Evolutionary conservation across 2,888 invertebrate genomes (phyloP), one percentile per base, ranked within the genome.

Genomic region (Trachelus iudaicus): DNA sequence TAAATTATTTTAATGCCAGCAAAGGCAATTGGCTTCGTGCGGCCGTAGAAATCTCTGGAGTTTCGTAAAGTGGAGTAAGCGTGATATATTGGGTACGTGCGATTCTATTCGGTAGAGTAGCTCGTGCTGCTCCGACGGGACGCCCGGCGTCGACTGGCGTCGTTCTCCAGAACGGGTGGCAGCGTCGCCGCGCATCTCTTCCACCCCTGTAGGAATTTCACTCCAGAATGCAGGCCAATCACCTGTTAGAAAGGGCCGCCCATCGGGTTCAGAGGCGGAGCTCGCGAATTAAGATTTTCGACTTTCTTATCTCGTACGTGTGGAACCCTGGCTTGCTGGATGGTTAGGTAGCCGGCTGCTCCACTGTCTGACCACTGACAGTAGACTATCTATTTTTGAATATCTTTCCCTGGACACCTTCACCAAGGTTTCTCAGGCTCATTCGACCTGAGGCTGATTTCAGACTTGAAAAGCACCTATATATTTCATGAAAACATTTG

Each of bases 251-350:
- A 77, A 87, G 85, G 86, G 80, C 88, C 89, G 89, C 89, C 87
- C 87, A 74, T 84, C 84, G 81, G 80, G 82, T 73, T 77, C 80
- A 82, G 83, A 86, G 90, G 89, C 89, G 91, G 90, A 85, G 85
- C 88, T 85, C 81, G 81, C 86, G 89, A 88, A 90, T 90, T 91
- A 91, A 91, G 91, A 91, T 91, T 91, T 91, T 90, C 89, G 89
- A 89, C 89, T 90, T 90, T 87, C 86, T 86, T 85, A 71, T 13
- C 31, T 71, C 71, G 71, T 71, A 71, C 71, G 23, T 56, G 56
- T 56, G 56, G 56, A 23, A 23, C 23, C 56, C 23, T 23, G 56
- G 56, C 56, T 56, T 23, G 56, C 56, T 23, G 56, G 56, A 56
- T 56, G 56, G 56, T 56, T 56, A 56, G 23, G 15, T 23, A 23